Conservation (phyloP, 2,888 invertebrate species). For the Ormyrus pomaceus region DNA sequence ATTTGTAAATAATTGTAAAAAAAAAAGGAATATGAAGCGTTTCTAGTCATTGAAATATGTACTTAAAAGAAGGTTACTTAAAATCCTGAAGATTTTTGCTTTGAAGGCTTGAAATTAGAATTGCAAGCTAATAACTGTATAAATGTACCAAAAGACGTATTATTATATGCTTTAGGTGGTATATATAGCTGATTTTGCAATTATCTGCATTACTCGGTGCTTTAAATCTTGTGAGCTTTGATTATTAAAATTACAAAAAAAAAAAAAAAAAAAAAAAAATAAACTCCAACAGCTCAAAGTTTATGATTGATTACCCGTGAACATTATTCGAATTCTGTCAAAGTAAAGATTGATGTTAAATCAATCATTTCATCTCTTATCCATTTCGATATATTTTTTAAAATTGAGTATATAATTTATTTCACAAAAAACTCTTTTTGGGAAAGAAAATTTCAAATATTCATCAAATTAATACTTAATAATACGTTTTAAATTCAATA, state of each 20-base stretch:
- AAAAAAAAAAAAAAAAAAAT: background rate
- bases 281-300: background rate
- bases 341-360: background rate
- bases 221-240: too few relatives aligned
- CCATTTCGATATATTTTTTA: background rate
- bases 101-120: conserved; percentile 20
- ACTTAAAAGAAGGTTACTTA: conserved; percentile 34
- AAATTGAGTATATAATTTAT: too few relatives aligned
- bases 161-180: background rate
- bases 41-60: conserved; percentile 7
- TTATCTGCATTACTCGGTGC: too few relatives aligned
- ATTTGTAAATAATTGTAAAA: background rate
- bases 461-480: too few relatives aligned
- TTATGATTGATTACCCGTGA: conserved; percentile 2
- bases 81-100: conserved; percentile 28
- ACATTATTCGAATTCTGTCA: conserved; percentile 9
- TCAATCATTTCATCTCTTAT: conserved; percentile 10
- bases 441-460: too few relatives aligned
- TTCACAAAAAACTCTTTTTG: too few relatives aligned
- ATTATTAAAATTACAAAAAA: background rate
- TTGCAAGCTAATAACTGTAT: conserved; percentile 1
- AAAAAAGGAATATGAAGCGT: conserved; percentile 17
- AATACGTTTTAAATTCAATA: too few relatives aligned
- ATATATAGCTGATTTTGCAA: too few relatives aligned
- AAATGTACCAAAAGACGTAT: conserved; percentile 33